Percentiles rank a stretch among this genome's conserved stretches.
Conservation (phyloP, 2,888 invertebrate genomes). For the Epistrophe grossulariae region DNA sequence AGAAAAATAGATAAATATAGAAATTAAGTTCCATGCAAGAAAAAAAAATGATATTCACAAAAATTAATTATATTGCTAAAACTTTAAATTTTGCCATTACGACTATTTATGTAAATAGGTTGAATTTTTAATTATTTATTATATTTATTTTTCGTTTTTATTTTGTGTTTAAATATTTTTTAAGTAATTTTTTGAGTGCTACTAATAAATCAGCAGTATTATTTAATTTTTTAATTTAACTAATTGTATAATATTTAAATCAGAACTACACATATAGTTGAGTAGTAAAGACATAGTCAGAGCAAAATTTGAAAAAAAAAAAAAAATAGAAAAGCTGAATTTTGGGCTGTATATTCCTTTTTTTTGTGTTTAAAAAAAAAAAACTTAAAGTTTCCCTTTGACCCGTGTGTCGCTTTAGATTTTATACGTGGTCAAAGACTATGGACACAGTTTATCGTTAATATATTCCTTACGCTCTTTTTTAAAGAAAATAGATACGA, state of each 20-base stretch:
- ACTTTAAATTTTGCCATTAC: constrained; percentile 22
- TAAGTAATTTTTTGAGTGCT: constrained; percentile 4
- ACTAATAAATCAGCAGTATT: constrained; percentile 43
- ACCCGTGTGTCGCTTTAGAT: no score
- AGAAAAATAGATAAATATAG: constrained; percentile 10
- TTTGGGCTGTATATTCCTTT: no score
- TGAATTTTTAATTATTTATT: constrained; percentile 3
- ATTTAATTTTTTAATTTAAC: not conserved
- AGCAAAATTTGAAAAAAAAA: no score
- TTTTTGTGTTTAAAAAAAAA: no score
- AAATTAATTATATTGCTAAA: not conserved
- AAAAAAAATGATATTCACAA: not conserved
- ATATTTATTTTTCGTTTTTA: constrained; percentile 1
- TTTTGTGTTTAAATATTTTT: constrained; percentile 3
- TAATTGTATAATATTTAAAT: not conserved
- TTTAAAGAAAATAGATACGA: no score
- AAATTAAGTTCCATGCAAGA: constrained; percentile 6
- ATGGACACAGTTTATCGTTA: no score
- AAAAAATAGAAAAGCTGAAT: no score
- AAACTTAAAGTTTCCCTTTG: no score
- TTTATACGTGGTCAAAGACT: no score
- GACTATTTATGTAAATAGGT: constrained; percentile 44
- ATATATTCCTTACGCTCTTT: no score
- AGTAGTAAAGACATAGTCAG: not conserved
- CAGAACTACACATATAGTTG: not conserved